Evolutionary conservation across 2,888 invertebrate genomes (phyloP), one percentile per base, ranked within the genome.

Genomic region (Leptopterna dolabrata): DNA sequence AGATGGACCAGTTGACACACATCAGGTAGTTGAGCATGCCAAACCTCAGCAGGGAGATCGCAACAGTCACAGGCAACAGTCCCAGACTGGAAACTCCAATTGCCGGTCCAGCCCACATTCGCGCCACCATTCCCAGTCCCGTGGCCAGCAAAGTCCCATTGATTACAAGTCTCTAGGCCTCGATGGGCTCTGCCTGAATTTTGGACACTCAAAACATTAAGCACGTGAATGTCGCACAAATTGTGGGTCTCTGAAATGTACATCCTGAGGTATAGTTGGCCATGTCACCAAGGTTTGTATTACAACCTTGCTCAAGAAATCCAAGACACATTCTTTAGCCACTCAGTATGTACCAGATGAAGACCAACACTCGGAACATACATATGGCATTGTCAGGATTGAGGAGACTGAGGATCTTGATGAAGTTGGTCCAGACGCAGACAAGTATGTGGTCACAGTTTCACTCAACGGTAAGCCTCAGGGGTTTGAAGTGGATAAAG

Each of bases 121-220:
- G n/a, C 43, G 13, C 43, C 43, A 43, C 6, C 36, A 4, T 43
- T 41, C 76, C 13, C 76, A 76, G 19, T 43, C 76, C n/a, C 43
- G 76, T 7, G 55, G 19, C 24, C 24, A 13, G 3, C 43, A 43
- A 76, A 43, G 76, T 43, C 11, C 13, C 1, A 36, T 76, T 43
- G 19, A 76, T 55, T 82, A 86, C 55, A 29, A 43, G 45, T 30
- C 24, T 55, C 71, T 81, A 9, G 80, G 86, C 2, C 0, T 87
- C 2, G 82, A 87, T 47, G 70, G 27, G 9, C 80, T 78, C 16
- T 80, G 86, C 41, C 70, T 88, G 29, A 51, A 76, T 36, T 86
- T 82, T 41, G 88, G 86, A 41, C 45, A 73, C 14, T 19, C 86
- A 7, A 88, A 81, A 43, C 88, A 86, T 24, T 78, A 29, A 81